These are phyloP conservation scores for Troides oblongomaculatus DNA, from an alignment of 2,888 invertebrate species.

Conservation along the genomic window DNA sequence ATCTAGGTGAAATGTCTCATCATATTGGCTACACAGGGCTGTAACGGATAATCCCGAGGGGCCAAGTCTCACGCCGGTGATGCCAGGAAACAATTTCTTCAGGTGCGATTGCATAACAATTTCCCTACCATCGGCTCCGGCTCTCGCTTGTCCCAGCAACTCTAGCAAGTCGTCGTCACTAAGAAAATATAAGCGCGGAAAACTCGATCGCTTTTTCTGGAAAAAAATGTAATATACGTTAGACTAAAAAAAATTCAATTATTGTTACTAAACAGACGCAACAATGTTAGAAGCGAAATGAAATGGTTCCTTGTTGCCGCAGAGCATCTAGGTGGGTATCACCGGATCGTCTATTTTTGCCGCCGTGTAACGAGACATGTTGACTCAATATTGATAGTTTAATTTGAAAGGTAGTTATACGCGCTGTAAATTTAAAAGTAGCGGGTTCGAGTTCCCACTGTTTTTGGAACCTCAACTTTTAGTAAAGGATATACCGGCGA, in stretches of 20 bases:
- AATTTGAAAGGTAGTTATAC: too few relatives aligned
- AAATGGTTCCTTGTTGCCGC: not conserved
- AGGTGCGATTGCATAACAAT: constrained; percentile 95
- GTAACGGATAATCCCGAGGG: constrained; percentile 76
- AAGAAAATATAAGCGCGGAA: constrained; percentile 97
- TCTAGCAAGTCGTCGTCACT: constrained; percentile 99
- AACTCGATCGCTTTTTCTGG: constrained; percentile 94
- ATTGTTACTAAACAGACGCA: not conserved
- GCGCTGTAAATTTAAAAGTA: too few relatives aligned
- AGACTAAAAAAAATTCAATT: not conserved
- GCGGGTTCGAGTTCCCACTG: too few relatives aligned
- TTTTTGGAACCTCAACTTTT: too few relatives aligned
- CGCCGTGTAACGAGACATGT: too few relatives aligned
- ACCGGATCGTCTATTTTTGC: too few relatives aligned
- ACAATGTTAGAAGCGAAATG: not conserved
- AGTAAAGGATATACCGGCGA: too few relatives aligned
- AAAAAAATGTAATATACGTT: not conserved
- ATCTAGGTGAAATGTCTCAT: constrained; percentile 85
- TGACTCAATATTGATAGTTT: too few relatives aligned
- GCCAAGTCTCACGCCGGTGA: constrained; percentile 87
- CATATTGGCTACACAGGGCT: constrained; percentile 87
- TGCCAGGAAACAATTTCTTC: constrained; percentile 97
- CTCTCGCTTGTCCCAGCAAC: constrained; percentile 94
- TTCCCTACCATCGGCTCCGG: constrained; percentile 80
- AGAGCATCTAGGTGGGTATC: too few relatives aligned